These are phyloP conservation scores for Ornithoptera priamus DNA, from an alignment of 2,888 invertebrate genomes.

Conservation along the genomic window DNA sequence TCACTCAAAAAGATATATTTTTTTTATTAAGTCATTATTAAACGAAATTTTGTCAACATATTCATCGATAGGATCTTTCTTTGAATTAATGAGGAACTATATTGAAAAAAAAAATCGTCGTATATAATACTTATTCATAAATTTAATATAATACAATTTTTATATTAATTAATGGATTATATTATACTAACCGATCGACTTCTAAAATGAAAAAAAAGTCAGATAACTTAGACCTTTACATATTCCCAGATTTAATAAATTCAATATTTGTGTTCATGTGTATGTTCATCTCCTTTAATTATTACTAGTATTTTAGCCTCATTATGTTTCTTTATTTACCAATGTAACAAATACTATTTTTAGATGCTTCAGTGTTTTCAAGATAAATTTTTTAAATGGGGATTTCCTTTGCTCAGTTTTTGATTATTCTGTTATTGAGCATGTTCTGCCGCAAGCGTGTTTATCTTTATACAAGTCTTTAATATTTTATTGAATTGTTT, in stretches of 20 bases:
- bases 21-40: too few relatives aligned
- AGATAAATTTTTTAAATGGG: not conserved
- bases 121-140: too few relatives aligned
- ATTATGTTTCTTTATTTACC: conserved; percentile 1
- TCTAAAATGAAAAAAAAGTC: too few relatives aligned
- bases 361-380: conserved; percentile 4
- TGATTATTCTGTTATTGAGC: conserved; percentile 13
- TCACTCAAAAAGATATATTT: too few relatives aligned
- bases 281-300: conserved; percentile 7
- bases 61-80: too few relatives aligned
- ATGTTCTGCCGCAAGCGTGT: conserved; percentile 9
- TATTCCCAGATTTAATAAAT: not conserved
- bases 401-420: conserved; percentile 16
- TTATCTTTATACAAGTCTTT: not conserved
- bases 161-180: too few relatives aligned
- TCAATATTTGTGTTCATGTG: not conserved
- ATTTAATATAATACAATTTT: too few relatives aligned
- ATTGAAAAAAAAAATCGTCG: too few relatives aligned
- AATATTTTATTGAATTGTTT: not conserved
- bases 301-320: not conserved
- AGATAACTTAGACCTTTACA: too few relatives aligned
- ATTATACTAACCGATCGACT: too few relatives aligned
- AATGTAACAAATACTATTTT: conserved; percentile 8
- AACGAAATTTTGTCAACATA: too few relatives aligned
- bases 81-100: too few relatives aligned